A percentile compares a stretch with the other conserved stretches of the same genome.
These are phyloP conservation scores for Solen grandis DNA, from an alignment of 1,140 invertebrate species.

Conservation along the genomic window DNA sequence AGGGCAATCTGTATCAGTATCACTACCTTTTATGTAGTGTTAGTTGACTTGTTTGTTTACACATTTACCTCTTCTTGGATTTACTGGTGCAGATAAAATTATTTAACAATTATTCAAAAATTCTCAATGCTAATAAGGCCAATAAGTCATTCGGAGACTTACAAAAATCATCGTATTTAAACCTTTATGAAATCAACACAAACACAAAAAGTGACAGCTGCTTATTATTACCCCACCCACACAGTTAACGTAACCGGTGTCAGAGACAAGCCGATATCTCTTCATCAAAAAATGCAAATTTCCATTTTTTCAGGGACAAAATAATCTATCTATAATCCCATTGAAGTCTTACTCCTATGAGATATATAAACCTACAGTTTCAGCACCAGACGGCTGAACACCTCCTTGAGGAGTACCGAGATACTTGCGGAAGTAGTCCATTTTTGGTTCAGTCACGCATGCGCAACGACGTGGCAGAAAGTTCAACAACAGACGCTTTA, in stretches of 20 bases:
- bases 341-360: constrained; percentile 3
- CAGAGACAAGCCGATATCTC: neutral
- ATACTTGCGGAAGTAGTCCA: constrained; percentile 80
- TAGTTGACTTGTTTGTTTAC: too few species aligned
- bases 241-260: neutral
- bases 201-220: too few species aligned
- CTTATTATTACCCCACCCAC: neutral
- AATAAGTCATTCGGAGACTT: too few species aligned
- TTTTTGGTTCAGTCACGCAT: constrained; percentile 71
- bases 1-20: too few species aligned
- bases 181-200: too few species aligned
- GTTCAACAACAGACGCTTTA: too few species aligned
- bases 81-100: too few species aligned
- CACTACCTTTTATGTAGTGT: too few species aligned
- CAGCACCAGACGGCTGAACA: constrained; percentile 88
- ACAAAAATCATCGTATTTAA: too few species aligned
- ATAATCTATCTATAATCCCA: neutral
- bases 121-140: too few species aligned
- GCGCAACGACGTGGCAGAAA: constrained; percentile 76
- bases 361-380: constrained; percentile 86
- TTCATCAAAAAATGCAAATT: neutral
- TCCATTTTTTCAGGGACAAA: neutral
- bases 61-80: too few species aligned
- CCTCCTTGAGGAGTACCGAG: constrained; percentile 89
- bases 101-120: too few species aligned